Evolutionary conservation across 2,888 invertebrate genomes (phyloP).

Genomic region (Campoplex capitator): DNA sequence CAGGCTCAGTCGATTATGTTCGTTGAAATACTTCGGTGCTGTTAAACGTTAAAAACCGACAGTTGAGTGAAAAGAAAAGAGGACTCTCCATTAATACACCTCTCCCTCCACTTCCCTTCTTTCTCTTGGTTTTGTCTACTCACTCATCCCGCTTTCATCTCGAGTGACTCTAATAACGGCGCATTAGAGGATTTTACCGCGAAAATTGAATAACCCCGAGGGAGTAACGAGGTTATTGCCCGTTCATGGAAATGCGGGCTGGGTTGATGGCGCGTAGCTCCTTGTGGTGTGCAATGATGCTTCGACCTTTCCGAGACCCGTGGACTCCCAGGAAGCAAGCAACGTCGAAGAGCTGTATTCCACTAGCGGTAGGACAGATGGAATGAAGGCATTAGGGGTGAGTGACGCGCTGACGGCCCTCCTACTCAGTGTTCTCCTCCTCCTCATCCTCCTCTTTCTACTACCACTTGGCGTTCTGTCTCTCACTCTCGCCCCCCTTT

Average conservation of each 20-base stretch:
- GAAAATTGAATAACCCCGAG: conserved; percentile 82
- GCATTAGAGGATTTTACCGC: conserved; percentile 83
- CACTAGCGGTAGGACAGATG: conserved; percentile 72
- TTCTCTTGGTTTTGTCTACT: conserved; percentile 54
- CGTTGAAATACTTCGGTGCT: conserved; percentile 4
- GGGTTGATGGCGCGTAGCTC: background rate
- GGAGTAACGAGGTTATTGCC: conserved; percentile 80
- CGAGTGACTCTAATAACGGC: conserved; percentile 79
- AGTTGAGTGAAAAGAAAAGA: conserved; percentile 52
- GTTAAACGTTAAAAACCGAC: conserved; percentile 39
- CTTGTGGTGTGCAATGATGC: conserved; percentile 28
- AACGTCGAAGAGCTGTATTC: conserved; percentile 59
- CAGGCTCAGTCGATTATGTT: conserved; percentile 34
- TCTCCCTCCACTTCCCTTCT: background rate
- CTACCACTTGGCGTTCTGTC: conserved; percentile 67
- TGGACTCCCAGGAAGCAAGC: conserved; percentile 49
- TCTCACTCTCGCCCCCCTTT: conserved; percentile 66
- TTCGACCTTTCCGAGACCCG: conserved; percentile 16
- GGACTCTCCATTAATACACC: conserved; percentile 58
- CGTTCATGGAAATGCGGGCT: conserved; percentile 77
- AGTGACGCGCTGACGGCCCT: conserved; percentile 81
- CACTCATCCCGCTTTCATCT: conserved; percentile 54
- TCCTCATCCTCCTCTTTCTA: conserved; percentile 56
- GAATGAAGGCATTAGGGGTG: conserved; percentile 82
- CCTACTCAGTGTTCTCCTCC: conserved; percentile 73